Evolutionary conservation across 2,113 vertebrate species (phyloP), one percentile per base, ranked within the genome.

Genomic region (Mesembrinibis cayennensis): DNA sequence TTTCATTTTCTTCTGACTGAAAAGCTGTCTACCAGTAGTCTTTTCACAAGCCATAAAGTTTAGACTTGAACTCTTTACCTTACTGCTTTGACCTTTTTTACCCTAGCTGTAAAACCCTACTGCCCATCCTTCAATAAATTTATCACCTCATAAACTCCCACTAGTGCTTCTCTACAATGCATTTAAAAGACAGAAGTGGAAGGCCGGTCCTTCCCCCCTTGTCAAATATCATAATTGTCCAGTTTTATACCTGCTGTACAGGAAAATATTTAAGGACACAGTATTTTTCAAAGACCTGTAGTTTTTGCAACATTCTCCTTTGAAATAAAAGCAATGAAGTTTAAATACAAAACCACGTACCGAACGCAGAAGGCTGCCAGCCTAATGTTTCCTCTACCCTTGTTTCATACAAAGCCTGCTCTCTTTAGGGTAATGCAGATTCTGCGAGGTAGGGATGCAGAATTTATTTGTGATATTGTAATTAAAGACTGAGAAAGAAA

Each of bases 21-120:
- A 89, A 97, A 96, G 95, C 95, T 95, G 96, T 92, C 97, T 85
- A 30, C 58, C 97, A 90, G 97, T 97, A 97, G 97, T 98, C 98
- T 96, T 96, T 98, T 98, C 98, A 97, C 58, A 97, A 97, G 92
- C 98, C 98, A 98, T 98, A 98, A 98, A 97, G 95, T 98, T 98
- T 97, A 98, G 97, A 98, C 98, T 98, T 98, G 98, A 98, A 98
- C 98, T 98, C 97, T 97, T 89, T 96, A 97, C 97, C 98, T 98
- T 97, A 96, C 95, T 67, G 93, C 96, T 97, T 78, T 97, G 98
- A 98, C 98, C 98, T 94, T 61, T 62, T 84, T 84, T 94, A 97
- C 97, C 97, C 96, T 52, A 87, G 94, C 97, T 86, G 78, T 98
- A 98, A 98, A 98, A 98, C 82, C 97, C 89, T 92, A 97, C 97